Evolutionary conservation across 2,888 invertebrate species (phyloP).

Genomic region (Mantis religiosa): DNA sequence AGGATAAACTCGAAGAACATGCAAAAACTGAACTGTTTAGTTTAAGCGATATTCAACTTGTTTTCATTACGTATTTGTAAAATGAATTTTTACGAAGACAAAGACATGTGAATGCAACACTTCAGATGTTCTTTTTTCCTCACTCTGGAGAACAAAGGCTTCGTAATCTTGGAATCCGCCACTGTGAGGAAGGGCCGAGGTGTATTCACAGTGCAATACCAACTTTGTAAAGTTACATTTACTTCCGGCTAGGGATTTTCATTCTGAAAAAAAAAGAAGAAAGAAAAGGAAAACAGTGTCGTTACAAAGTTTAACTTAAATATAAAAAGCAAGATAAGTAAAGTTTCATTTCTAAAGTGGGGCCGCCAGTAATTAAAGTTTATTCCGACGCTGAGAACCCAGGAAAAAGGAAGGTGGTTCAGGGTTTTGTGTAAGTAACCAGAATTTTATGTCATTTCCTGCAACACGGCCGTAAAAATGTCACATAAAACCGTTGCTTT

Average conservation of each 20-base stretch:
- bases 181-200: neutral
- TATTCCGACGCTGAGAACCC: neutral
- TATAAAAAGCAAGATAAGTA: neutral
- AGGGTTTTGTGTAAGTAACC: neutral
- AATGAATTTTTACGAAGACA: too few relatives aligned
- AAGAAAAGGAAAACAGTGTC: neutral
- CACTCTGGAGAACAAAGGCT: too few relatives aligned
- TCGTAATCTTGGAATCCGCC: too few relatives aligned
- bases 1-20: too few relatives aligned
- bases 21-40: too few relatives aligned
- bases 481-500: neutral
- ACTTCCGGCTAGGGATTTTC: neutral
- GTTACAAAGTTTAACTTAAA: neutral
- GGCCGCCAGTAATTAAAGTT: neutral
- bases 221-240: neutral
- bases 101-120: too few relatives aligned
- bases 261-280: neutral
- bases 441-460: neutral
- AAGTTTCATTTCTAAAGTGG: neutral
- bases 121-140: too few relatives aligned
- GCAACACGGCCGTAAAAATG: neutral
- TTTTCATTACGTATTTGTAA: too few relatives aligned
- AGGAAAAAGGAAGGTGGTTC: too few relatives aligned
- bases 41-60: too few relatives aligned
- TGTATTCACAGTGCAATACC: neutral